Base-by-base conservation (phyloP, 2,113 vertebrate genomes). In the Petrocephalus zakoni region DNA sequence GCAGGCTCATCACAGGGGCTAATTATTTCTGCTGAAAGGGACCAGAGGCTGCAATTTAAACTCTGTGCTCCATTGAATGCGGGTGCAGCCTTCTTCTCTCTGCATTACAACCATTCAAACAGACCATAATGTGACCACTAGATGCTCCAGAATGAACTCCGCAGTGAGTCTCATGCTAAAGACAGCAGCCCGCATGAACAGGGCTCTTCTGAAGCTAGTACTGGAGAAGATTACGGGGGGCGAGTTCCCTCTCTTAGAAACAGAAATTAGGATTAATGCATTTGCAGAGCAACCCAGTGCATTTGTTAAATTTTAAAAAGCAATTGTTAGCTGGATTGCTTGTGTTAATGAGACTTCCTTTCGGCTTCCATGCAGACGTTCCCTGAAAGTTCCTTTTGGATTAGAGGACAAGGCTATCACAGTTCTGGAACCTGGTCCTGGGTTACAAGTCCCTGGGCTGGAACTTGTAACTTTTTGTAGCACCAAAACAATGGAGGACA, bases 101-200 rank as follows among this genome's bases (percentile, higher is more conserved):
- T 91, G 92, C 75, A 89, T 95, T 95, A 95, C 94, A 91, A 92
- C 93, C 93, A 94, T 94, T 94, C 94, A 95, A 95, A 95, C 94
- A 90, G 94, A 91, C 92, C 90, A 94, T 95, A 95, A 95, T 95
- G 94, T 94, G 94, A 94, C 94, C 94, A 95, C 92, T 90, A 95
- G 94, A 93, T 92, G 94, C 93, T 94, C 92, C 94, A 94, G 94
- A 95, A 93, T 90, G 91, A 94, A 94, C 93, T 93, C 91, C 93
- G 95, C 94, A 92, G 93, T 93, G 93, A 88, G 91, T 91, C 91
- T 93, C 92, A 91, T 91, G 90, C 93, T 90, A 88, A 89, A 93
- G 92, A 93, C 91, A 92, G 88, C 78, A 61, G 37, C 22, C 2
- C 21, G 21, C 19, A 82, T 82, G 19, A n/a, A 47, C 9, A 42